Evolutionary conservation across 2,797 vertebrate genomes (phyloP).

Genomic region (Muscicapa comitata): DNA sequence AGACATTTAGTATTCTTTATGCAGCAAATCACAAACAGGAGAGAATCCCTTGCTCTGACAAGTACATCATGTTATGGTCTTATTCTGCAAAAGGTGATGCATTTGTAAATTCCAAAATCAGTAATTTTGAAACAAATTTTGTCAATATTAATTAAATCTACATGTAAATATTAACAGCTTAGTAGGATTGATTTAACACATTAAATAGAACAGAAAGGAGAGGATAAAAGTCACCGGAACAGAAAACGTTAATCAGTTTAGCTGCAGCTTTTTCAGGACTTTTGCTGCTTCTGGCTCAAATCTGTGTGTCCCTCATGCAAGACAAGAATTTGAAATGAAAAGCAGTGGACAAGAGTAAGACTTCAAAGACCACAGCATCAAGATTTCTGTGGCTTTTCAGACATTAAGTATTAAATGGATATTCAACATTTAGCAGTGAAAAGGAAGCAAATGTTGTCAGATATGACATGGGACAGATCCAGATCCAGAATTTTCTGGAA

Average conservation of each 20-base stretch:
- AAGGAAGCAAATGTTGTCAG: not conserved
- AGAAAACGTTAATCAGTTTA: not conserved
- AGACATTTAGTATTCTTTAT: not conserved
- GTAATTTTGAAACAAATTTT: not conserved
- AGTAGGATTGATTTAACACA: not conserved
- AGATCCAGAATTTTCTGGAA: not conserved
- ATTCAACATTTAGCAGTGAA: not conserved
- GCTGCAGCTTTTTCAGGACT: not conserved
- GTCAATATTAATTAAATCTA: not conserved
- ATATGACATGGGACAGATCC: accelerated
- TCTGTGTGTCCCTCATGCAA: not conserved
- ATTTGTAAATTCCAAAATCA: not conserved
- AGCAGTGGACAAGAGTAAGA: not conserved
- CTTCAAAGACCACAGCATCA: not conserved
- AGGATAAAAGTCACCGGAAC: not conserved
- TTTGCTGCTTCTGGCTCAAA: not conserved
- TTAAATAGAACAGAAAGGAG: not conserved
- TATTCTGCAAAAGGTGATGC: not conserved
- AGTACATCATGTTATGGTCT: not conserved
- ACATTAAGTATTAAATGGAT: not conserved
- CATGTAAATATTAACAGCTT: not conserved
- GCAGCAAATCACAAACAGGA: not conserved
- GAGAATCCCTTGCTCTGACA: not conserved
- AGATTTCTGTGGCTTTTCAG: not conserved
- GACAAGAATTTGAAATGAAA: not conserved